Evolutionary conservation across 2,888 invertebrate species (phyloP).

Genomic region (Eristalis tenax): DNA sequence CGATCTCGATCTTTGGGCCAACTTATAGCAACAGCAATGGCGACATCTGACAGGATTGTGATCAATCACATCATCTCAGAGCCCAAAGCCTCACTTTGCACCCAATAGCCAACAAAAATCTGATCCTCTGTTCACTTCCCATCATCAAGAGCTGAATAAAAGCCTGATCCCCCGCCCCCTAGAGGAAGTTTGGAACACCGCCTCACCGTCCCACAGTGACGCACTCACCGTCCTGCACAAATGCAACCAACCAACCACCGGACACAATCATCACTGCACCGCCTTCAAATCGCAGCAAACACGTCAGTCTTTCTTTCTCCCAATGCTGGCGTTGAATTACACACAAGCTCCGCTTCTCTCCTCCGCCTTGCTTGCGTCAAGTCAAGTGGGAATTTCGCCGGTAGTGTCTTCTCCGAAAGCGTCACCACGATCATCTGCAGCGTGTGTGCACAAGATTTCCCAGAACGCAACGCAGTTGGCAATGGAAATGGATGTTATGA

Average conservation of each 20-base stretch:
- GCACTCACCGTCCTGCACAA: neutral
- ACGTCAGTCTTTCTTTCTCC: slow-evolving; percentile 10
- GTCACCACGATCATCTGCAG: neutral
- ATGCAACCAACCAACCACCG: neutral
- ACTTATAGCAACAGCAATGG: too few relatives aligned
- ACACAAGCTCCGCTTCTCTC: neutral
- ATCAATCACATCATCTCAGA: too few relatives aligned
- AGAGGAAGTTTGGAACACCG: neutral
- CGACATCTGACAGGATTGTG: too few relatives aligned
- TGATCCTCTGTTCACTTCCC: too few relatives aligned
- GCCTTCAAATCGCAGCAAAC: slow-evolving; percentile 10
- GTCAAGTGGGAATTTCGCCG: slow-evolving; percentile 23
- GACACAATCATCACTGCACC: slow-evolving; percentile 5
- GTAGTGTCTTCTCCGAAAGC: neutral
- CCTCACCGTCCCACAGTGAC: neutral
- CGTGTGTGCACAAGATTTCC: neutral
- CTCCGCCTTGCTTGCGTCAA: neutral
- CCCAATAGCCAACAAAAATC: too few relatives aligned
- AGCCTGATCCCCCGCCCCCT: too few relatives aligned
- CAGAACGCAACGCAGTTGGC: neutral
- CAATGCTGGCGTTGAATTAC: slow-evolving; percentile 40
- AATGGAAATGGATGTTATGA: slow-evolving; percentile 6
- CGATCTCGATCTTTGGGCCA: too few relatives aligned
- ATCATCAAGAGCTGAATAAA: too few relatives aligned
- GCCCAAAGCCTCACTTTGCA: too few relatives aligned